Evolutionary conservation across 2,113 vertebrate genomes (phyloP).

Genomic region (Syngnathoides biaculeatus): DNA sequence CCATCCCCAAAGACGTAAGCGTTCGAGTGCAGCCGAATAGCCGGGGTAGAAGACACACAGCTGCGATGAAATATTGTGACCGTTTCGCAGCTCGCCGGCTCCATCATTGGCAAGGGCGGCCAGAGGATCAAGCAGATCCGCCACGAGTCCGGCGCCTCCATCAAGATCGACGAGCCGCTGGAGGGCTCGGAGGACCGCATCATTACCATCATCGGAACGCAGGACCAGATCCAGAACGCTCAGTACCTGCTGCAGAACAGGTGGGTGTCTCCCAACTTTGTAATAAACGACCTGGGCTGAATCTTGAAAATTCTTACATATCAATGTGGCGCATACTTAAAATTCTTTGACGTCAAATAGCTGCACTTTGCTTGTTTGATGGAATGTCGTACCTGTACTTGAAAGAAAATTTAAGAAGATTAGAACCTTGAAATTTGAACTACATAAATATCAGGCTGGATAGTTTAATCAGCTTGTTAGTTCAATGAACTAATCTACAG

Average conservation of each 20-base stretch:
- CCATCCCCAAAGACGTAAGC: conserved; percentile 98
- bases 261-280: conserved; percentile 58
- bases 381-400: too few relatives aligned
- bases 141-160: conserved; percentile 94
- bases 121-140: conserved; percentile 97
- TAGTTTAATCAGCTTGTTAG: too few relatives aligned
- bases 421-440: too few relatives aligned
- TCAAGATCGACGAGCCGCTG: conserved; percentile 97
- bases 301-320: neutral
- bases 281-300: too few relatives aligned
- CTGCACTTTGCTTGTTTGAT: too few relatives aligned
- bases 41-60: neutral
- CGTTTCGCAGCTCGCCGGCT: conserved; percentile 84
- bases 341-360: too few relatives aligned
- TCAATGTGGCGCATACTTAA: too few relatives aligned
- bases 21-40: neutral
- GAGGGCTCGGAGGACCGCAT: conserved; percentile 98
- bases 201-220: conserved; percentile 97
- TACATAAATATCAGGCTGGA: too few relatives aligned
- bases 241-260: conserved; percentile 99
- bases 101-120: conserved; percentile 97
- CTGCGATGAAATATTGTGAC: neutral
- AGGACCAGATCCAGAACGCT: conserved; percentile 99
- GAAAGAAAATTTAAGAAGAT: too few relatives aligned
- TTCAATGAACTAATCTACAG: too few relatives aligned